These are phyloP conservation scores for Pocota personata DNA, from an alignment of 2,888 invertebrate species.

Conservation along the genomic window DNA sequence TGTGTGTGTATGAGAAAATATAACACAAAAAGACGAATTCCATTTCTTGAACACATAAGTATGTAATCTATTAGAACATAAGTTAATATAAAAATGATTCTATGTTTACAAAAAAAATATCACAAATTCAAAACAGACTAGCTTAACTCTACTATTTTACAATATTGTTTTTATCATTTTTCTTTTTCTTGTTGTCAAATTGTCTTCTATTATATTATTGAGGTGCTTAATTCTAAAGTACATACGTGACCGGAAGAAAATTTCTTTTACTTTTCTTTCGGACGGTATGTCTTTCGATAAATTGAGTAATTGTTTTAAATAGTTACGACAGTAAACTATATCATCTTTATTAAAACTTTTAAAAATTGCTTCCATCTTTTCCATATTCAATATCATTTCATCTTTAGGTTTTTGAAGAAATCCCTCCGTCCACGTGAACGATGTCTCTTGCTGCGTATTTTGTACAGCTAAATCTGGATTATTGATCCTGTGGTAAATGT, in stretches of 20 bases:
- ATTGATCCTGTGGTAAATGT: too few species aligned
- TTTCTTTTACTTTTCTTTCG: background rate
- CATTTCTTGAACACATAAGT: background rate
- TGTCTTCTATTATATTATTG: too few species aligned
- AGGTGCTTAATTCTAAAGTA: background rate
- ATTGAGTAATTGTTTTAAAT: background rate
- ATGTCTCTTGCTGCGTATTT: background rate
- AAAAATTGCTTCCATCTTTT: too few species aligned
- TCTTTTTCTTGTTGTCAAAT: too few species aligned
- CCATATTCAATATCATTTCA: too few species aligned
- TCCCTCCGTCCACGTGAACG: background rate
- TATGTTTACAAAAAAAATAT: too few species aligned
- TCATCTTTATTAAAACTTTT: too few species aligned
- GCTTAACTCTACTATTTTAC: background rate
- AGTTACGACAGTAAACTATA: background rate
- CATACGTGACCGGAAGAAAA: background rate
- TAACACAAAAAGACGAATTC: too few species aligned
- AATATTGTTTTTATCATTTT: background rate
- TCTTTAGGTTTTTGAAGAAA: too few species aligned
- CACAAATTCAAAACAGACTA: background rate
- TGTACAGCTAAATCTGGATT: background rate
- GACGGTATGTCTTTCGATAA: background rate
- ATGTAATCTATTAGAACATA: background rate
- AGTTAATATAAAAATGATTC: too few species aligned
- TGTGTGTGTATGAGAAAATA: too few species aligned